phyloP scores from a whole-genome alignment of 2,888 invertebrate species.

The Escarpia spicata region DNA sequence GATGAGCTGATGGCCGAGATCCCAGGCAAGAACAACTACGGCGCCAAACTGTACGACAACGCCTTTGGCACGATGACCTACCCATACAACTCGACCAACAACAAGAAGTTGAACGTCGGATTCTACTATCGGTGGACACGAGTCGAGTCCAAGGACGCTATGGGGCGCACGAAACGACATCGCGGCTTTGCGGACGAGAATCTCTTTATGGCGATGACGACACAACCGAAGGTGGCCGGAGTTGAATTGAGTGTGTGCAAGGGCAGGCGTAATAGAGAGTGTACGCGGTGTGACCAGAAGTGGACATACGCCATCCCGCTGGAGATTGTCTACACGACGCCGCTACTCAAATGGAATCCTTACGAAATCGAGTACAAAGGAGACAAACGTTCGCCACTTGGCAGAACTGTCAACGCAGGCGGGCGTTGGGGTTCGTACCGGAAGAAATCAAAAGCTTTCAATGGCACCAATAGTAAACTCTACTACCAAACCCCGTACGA shows the following conservation, averaged over 20 bases:
- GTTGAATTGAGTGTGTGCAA: constrained; percentile 22
- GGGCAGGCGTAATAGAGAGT: too few species aligned
- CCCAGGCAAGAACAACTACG: constrained; percentile 49
- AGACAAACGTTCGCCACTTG: too few species aligned
- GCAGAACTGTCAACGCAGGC: too few species aligned
- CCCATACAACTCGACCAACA: constrained; percentile 25
- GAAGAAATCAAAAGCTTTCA: neutral
- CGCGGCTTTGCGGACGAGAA: constrained; percentile 34
- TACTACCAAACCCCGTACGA: constrained; percentile 23
- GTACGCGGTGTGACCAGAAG: constrained; percentile 30
- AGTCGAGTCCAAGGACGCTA: constrained; percentile 25
- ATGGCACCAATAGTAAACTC: constrained; percentile 17
- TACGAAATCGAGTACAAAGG: constrained; percentile 44
- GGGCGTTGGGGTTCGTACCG: too few species aligned
- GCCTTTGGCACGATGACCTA: constrained; percentile 8
- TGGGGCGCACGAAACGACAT: constrained; percentile 29
- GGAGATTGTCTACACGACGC: constrained; percentile 55
- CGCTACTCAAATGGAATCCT: constrained; percentile 56
- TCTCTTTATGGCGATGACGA: constrained; percentile 46
- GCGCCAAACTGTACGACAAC: constrained; percentile 34
- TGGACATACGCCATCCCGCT: constrained; percentile 54
- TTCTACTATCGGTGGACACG: constrained; percentile 46
- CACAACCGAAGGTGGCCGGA: constrained; percentile 40
- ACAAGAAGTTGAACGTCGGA: constrained; percentile 31
- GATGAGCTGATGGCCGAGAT: constrained; percentile 48